Evolutionary conservation across 2,888 invertebrate species (phyloP), one percentile per base, ranked within the genome.

Genomic region (Bursaphelenchus okinawaensis): DNA sequence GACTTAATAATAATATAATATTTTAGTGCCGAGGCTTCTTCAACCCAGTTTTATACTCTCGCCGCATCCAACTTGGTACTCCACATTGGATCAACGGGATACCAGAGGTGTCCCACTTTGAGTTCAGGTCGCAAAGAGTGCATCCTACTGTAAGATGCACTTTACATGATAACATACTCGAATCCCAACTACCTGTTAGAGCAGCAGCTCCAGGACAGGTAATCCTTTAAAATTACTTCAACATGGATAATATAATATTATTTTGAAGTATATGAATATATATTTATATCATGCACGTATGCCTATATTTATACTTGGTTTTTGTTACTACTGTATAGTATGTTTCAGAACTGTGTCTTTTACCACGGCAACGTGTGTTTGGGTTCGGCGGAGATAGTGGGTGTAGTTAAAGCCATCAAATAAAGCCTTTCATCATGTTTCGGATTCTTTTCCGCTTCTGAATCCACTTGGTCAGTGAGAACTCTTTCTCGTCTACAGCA

Each of bases 281-380:
- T n/a, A n/a, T n/a, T n/a, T n/a, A n/a, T n/a, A n/a, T n/a, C n/a
- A n/a, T n/a, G n/a, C n/a, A n/a, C n/a, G n/a, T n/a, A n/a, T n/a
- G n/a, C n/a, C n/a, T n/a, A n/a, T n/a, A n/a, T n/a, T n/a, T n/a
- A n/a, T n/a, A n/a, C n/a, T n/a, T n/a, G n/a, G n/a, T n/a, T n/a
- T n/a, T n/a, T n/a, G n/a, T n/a, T n/a, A n/a, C n/a, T n/a, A n/a
- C n/a, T n/a, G n/a, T n/a, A n/a, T n/a, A n/a, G n/a, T 22, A 20
- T 19, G 40, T 93, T 94, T 84, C 88, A 91, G 77, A 93, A 92
- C 85, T 79, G 78, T 55, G 80, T 78, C n/a, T 79, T 80, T 68
- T 80, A 80, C 67, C 62, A 60, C 6, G 58, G 55, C 9, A 66
- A 69, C 28, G 74, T 71, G 28, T 80, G 80, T 57, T 66, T 79